Base-by-base conservation (phyloP, 2,113 vertebrate species). In the Rhinoderma darwinii region DNA sequence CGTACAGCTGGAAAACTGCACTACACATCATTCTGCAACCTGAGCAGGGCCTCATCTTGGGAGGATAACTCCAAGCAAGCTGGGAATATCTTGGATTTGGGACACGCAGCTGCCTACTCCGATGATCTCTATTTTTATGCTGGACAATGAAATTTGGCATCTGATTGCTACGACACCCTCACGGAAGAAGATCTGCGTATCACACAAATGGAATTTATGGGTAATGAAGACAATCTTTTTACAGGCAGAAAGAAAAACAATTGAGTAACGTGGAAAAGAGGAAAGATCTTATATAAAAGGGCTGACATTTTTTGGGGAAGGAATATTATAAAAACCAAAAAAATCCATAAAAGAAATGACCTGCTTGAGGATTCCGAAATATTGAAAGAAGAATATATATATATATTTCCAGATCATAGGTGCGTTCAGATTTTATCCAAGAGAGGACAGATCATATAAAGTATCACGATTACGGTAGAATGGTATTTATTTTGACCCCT, bases 21-120 rank as follows among this genome's bases (percentile, higher is more conserved):
- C 14, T n/a, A 63, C 43, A 1, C 84, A 39, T 79, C 59, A 43
- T 70, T 10, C 12, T 44, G 78, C n/a, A 82, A 66, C 78, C 51
- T 61, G 30, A 27, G 32, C 79, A 75, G 86, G 86, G 78, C 86
- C 78, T 87, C 86, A 87, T 87, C 78, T 70, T 86, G 85, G 77
- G n/a, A 81, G 76, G 76, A 72, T 51, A 86, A 59, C 43, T 56
- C 84, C 18, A 43, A 50, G 61, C 30, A 74, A 73, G 50, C 85
- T 63, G 54, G 77, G 70, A 61, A 61, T 76, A 74, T 44, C 51
- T 84, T 43, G 83, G 72, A 61, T 75, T 32, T 61, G 44, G 37
- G 54, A 84, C 83, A 30, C 35, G 18, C 77, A 81, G 78, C 63
- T 72, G 85, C 84, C 56, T 78, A 30, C 61, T 15, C 10, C 11